Conservation (phyloP, 2,888 invertebrate genomes). For the Erebia aethiops region DNA sequence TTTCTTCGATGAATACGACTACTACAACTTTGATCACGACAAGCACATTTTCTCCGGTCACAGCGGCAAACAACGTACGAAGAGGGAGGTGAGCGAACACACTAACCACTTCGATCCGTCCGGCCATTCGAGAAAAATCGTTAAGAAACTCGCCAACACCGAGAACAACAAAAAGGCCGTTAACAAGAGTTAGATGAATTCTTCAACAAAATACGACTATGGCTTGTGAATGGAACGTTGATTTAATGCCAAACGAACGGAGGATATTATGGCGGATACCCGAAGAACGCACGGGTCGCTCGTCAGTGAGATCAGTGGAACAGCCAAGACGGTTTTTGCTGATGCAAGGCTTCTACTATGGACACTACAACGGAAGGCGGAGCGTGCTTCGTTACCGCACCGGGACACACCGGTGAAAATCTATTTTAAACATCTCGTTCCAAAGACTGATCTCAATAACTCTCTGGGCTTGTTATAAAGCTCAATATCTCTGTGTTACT, state of each 20-base stretch:
- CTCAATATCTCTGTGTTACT: slow-evolving; percentile 77
- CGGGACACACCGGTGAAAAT: slow-evolving; percentile 45
- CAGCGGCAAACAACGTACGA: slow-evolving; percentile 94
- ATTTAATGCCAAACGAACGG: slow-evolving; percentile 71
- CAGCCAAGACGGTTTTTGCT: slow-evolving; percentile 71
- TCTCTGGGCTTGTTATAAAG: slow-evolving; percentile 77
- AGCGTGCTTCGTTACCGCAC: slow-evolving; percentile 49
- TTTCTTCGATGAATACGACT: slow-evolving; percentile 95
- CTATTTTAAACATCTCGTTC: slow-evolving; percentile 67
- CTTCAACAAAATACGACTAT: slow-evolving; percentile 53
- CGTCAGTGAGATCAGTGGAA: slow-evolving; percentile 76
- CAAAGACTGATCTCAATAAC: slow-evolving; percentile 70
- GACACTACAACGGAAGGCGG: slow-evolving; percentile 57
- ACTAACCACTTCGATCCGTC: slow-evolving; percentile 96
- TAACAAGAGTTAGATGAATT: slow-evolving; percentile 61
- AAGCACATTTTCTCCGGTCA: slow-evolving; percentile 93
- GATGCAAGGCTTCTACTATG: slow-evolving; percentile 66
- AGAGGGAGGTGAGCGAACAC: slow-evolving; percentile 93
- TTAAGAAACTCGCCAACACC: slow-evolving; percentile 92
- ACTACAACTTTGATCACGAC: slow-evolving; percentile 96
- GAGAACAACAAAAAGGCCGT: slow-evolving; percentile 89
- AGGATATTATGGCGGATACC: slow-evolving; percentile 74
- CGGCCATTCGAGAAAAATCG: slow-evolving; percentile 96
- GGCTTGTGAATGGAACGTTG: slow-evolving; percentile 72
- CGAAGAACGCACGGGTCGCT: slow-evolving; percentile 64